phyloP scores from a whole-genome alignment of 2,797 vertebrate species.

The Channallabes apus region DNA sequence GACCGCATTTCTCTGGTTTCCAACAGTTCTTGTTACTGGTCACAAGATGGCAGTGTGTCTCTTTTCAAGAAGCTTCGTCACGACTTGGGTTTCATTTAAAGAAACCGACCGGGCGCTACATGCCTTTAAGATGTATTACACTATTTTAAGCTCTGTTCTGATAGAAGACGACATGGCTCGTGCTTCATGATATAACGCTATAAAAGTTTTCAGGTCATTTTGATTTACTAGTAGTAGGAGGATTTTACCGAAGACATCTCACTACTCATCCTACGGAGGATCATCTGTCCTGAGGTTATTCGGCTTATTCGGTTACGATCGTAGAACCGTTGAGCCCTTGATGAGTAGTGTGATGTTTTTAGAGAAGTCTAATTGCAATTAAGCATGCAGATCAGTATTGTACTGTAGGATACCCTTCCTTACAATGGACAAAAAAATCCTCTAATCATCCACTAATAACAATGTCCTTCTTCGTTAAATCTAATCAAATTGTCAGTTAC shows the following conservation, averaged over 20 bases:
- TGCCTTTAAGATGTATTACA: neutral
- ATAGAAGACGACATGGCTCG: neutral
- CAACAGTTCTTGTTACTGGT: conserved; percentile 22
- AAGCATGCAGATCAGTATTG: neutral
- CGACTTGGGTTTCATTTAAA: neutral
- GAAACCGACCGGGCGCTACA: neutral
- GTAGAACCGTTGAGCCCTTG: neutral
- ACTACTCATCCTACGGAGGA: neutral
- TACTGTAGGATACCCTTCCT: neutral
- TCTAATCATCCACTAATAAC: too few relatives aligned
- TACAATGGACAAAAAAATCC: too few relatives aligned
- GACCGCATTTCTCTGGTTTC: conserved; percentile 6
- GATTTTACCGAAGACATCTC: neutral
- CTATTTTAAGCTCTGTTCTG: conserved; percentile 6
- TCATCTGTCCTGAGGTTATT: neutral
- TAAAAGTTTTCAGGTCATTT: conserved; percentile 5
- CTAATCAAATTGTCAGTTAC: neutral
- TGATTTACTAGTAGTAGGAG: neutral
- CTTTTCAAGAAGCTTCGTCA: conserved; percentile 47
- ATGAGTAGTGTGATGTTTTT: neutral
- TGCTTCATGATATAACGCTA: neutral
- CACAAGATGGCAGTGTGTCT: conserved; percentile 76
- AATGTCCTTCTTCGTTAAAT: neutral
- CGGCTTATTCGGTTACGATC: neutral
- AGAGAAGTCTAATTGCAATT: neutral